A percentile compares a stretch with the other conserved stretches of the same genome.
Conservation (phyloP, 2,113 vertebrate genomes). For the Typhlomys cinereus region DNA sequence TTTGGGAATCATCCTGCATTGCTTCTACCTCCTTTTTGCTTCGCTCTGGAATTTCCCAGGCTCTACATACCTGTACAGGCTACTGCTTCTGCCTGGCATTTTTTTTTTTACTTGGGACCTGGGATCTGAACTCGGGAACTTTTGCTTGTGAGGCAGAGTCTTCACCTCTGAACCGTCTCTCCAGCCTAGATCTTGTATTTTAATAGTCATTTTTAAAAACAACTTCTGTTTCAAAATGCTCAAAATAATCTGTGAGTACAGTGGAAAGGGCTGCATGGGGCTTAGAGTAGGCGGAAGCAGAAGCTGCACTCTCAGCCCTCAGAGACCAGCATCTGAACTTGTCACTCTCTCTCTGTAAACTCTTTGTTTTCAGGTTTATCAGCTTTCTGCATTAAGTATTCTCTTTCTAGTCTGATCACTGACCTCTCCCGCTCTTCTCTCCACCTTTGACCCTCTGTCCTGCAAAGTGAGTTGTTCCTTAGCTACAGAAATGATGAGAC, state of each 20-base stretch:
- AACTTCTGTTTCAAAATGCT: conserved; percentile 2
- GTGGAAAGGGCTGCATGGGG: neutral
- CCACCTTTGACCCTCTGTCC: neutral
- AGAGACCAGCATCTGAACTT: neutral
- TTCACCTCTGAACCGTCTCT: no score
- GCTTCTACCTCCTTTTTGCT: no score
- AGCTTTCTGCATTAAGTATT: conserved; percentile 15
- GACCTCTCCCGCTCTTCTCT: neutral
- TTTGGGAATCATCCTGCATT: no score
- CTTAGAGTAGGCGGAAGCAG: neutral
- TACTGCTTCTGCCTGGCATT: no score
- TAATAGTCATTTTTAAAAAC: conserved; percentile 17
- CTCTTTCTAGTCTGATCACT: neutral
- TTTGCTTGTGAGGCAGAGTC: no score
- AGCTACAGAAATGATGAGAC: neutral
- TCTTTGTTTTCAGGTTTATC: neutral
- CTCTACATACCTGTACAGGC: no score
- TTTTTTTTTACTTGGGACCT: no score
- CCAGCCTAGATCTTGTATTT: neutral
- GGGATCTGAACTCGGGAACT: no score
- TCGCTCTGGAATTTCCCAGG: no score
- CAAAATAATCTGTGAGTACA: neutral
- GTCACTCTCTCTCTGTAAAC: neutral
- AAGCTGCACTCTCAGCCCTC: neutral
- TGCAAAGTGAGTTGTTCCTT: neutral